Evolutionary conservation across 1,140 invertebrate genomes (phyloP).

Genomic region (Aricia agestis): DNA sequence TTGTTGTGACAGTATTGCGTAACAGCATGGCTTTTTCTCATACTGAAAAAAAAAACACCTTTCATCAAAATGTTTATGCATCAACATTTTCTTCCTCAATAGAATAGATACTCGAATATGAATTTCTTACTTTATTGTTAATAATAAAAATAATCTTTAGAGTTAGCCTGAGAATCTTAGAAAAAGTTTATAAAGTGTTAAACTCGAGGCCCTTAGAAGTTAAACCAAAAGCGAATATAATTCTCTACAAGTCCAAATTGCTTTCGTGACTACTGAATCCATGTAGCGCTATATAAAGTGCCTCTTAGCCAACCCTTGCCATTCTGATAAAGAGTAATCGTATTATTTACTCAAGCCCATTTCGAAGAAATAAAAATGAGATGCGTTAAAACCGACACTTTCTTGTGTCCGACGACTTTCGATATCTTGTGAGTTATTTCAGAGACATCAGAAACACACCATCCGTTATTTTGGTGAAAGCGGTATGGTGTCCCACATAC

Average conservation of each 20-base stretch:
- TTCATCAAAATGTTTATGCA: no score
- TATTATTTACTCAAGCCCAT: neutral
- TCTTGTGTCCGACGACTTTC: slow-evolving; percentile 27
- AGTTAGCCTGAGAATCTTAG: no score
- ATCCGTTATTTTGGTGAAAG: slow-evolving; percentile 53
- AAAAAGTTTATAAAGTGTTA: no score
- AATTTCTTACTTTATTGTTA: no score
- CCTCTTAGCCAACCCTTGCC: neutral
- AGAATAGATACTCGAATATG: no score
- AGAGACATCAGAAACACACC: slow-evolving; percentile 36
- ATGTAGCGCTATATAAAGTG: neutral
- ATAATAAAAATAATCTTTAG: no score
- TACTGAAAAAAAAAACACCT: no score
- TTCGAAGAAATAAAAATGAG: neutral
- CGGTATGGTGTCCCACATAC: slow-evolving; percentile 26
- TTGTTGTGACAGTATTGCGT: neutral
- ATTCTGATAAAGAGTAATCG: neutral
- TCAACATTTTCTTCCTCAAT: no score
- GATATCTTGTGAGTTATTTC: slow-evolving; percentile 45
- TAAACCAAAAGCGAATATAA: neutral
- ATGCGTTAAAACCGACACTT: slow-evolving; percentile 23
- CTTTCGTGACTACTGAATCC: neutral
- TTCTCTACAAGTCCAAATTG: neutral
- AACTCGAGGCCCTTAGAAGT: no score
- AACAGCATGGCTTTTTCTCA: neutral